These are phyloP conservation scores for Myathropa florea DNA, from an alignment of 2,888 invertebrate genomes.

Conservation along the genomic window DNA sequence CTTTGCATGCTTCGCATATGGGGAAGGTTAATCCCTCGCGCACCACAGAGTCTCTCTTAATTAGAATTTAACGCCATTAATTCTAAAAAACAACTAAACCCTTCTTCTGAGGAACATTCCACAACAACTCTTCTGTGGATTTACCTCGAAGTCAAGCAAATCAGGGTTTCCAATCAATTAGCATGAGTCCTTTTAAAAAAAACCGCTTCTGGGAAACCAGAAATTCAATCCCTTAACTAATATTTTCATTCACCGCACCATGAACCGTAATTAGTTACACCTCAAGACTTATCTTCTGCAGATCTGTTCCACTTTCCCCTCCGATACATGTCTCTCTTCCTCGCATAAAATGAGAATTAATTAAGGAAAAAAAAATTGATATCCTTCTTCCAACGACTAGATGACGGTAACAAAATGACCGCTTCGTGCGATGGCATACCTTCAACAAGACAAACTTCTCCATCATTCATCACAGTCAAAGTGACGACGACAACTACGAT, in stretches of 20 bases:
- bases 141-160: not conserved
- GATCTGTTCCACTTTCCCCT: not conserved
- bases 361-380: constrained; percentile 6
- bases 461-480: constrained; percentile 14
- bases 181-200: not conserved
- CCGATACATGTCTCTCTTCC: not conserved
- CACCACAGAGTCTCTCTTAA: not conserved
- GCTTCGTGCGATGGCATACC: not conserved
- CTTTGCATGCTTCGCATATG: too few species aligned
- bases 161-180: not conserved
- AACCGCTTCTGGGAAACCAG: not conserved
- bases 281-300: not conserved
- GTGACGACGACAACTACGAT: not conserved
- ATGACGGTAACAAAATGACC: constrained; percentile 24
- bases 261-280: not conserved
- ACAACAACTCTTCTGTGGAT: not conserved
- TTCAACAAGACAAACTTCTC: not conserved
- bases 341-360: constrained; percentile 20
- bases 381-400: not conserved
- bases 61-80: not conserved
- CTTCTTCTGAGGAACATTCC: not conserved
- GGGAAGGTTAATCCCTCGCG: not conserved
- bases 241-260: not conserved
- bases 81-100: not conserved
- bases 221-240: not conserved